Evolutionary conservation across 1,140 invertebrate genomes (phyloP).

Genomic region (Drosophila pseudoananassae): DNA sequence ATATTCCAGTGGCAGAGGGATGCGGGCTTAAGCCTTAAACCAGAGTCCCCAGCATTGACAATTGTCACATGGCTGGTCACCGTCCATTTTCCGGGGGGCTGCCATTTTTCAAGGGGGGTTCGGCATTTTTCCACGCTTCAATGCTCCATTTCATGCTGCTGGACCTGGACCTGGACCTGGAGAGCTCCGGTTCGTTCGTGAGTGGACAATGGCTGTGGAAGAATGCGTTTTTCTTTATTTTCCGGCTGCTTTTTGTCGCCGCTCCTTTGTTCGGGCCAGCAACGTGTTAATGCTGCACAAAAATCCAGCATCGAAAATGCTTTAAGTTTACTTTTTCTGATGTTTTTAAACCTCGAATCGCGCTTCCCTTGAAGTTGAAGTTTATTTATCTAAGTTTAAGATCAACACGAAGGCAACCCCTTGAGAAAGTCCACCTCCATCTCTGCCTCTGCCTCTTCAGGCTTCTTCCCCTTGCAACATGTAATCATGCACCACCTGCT

Average conservation of each 20-base stretch:
- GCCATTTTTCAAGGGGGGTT: neutral
- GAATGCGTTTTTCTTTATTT: conserved; percentile 26
- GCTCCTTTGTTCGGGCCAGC: conserved; percentile 55
- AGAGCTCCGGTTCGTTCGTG: conserved; percentile 17
- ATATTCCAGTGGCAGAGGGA: conserved; percentile 43
- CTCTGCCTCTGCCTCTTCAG: neutral
- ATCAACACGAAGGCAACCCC: conserved; percentile 72
- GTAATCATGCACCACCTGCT: conserved; percentile 77
- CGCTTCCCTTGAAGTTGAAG: conserved; percentile 51
- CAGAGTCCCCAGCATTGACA: conserved; percentile 67
- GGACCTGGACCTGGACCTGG: conserved; percentile 1
- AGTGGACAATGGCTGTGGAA: conserved; percentile 60
- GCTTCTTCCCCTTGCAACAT: conserved; percentile 42
- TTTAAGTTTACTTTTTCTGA: conserved; percentile 34
- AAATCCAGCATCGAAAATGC: conserved; percentile 37
- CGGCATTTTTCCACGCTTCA: conserved; percentile 46
- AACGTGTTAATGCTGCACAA: conserved; percentile 66
- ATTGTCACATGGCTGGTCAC: conserved; percentile 66
- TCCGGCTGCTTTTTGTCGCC: conserved; percentile 22
- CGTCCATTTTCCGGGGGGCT: neutral
- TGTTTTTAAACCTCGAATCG: conserved; percentile 3
- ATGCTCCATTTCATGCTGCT: conserved; percentile 58
- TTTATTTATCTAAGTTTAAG: conserved; percentile 80
- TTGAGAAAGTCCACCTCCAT: conserved; percentile 30
- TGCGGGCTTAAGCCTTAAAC: conserved; percentile 62